phyloP scores from a whole-genome alignment of 2,888 invertebrate genomes.

The Xestia ashworthii region DNA sequence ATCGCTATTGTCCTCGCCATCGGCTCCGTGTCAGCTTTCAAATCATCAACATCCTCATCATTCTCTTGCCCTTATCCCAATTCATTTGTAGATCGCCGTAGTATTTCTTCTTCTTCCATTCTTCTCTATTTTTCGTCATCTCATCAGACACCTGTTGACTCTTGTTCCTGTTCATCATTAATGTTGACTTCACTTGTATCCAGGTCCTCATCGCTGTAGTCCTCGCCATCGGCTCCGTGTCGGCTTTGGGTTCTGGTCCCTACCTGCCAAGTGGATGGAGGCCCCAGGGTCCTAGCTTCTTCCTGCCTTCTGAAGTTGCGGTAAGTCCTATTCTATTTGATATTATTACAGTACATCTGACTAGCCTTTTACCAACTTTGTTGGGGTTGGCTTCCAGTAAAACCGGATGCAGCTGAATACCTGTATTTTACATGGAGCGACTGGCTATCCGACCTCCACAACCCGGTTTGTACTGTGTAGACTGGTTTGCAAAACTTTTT shows the following conservation, averaged over 20 bases:
- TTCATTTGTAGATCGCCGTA: too few relatives aligned
- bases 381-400: too few relatives aligned
- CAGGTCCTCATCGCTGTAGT: conserved; percentile 78
- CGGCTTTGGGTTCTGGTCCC: conserved; percentile 83
- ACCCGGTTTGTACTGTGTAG: too few relatives aligned
- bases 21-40: conserved; percentile 75
- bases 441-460: too few relatives aligned
- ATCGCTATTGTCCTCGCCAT: conserved; percentile 75
- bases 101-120: too few relatives aligned
- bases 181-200: neutral
- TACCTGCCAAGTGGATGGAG: conserved; percentile 87
- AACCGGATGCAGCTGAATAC: too few relatives aligned
- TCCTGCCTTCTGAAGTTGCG: conserved; percentile 80
- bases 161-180: neutral
- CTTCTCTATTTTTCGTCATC: too few relatives aligned
- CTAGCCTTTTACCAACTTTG: too few relatives aligned
- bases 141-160: too few relatives aligned
- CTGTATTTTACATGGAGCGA: too few relatives aligned
- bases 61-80: too few relatives aligned
- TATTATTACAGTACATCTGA: neutral
- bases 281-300: conserved; percentile 84
- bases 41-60: neutral
- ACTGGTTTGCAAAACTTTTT: too few relatives aligned
- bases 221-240: conserved; percentile 75
- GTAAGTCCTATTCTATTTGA: conserved; percentile 64